phyloP scores from a whole-genome alignment of 2,113 vertebrate genomes.

The Clarias gariepinus region DNA sequence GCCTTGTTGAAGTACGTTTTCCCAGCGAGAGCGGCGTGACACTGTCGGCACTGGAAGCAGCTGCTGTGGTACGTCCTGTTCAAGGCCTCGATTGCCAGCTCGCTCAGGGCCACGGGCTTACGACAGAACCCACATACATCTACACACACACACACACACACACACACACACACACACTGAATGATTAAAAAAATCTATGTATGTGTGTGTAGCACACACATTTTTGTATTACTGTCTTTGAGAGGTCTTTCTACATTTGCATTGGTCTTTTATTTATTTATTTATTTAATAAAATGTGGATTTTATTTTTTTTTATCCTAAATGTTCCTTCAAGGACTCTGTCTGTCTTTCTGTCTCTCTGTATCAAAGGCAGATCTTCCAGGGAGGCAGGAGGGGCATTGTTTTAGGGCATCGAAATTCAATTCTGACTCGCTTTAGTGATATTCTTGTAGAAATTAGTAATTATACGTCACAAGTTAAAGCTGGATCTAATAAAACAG shows the following conservation, averaged over 20 bases:
- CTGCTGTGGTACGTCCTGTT: conserved; percentile 83
- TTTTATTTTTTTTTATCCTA: not conserved
- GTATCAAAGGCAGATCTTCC: too few relatives aligned
- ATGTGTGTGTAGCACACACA: too few relatives aligned
- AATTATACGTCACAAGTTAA: too few relatives aligned
- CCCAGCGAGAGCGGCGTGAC: conserved; percentile 78
- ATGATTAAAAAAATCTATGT: too few relatives aligned
- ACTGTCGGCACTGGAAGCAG: conserved; percentile 90
- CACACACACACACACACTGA: conserved; percentile 15
- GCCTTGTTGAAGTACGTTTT: conserved; percentile 89
- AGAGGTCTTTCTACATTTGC: not conserved
- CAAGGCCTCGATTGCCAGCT: conserved; percentile 82
- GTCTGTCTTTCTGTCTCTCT: too few relatives aligned
- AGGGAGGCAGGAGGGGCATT: too few relatives aligned
- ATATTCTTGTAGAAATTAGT: too few relatives aligned
- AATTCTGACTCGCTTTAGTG: too few relatives aligned
- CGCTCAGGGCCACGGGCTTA: conserved; percentile 73
- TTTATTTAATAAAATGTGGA: not conserved
- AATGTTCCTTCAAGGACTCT: not conserved
- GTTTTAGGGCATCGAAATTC: not conserved
- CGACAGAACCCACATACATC: conserved; percentile 93
- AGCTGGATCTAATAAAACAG: too few relatives aligned
- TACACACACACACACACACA: conserved; percentile 60
- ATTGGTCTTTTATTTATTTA: not conserved
- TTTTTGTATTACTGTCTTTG: too few relatives aligned